These are phyloP conservation scores for Epizoanthus illoricatus DNA, from an alignment of 92 coral and sea anemone genomes.

Conservation along the genomic window DNA sequence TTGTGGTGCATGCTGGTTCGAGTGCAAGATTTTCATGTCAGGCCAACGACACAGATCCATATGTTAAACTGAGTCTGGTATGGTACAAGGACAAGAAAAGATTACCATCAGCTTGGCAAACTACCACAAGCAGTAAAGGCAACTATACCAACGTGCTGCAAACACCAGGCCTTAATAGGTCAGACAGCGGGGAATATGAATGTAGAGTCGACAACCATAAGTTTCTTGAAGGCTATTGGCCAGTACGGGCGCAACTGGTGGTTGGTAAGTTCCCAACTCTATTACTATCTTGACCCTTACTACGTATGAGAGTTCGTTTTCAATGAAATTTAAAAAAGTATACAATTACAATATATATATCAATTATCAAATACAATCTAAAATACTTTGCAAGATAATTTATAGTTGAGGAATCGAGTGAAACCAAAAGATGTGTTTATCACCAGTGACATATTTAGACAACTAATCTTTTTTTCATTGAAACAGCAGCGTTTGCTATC, in stretches of 20 bases:
- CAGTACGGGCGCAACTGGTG: slow-evolving; percentile 50
- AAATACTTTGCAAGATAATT: too few relatives aligned
- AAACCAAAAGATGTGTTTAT: too few relatives aligned
- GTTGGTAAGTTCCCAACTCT: slow-evolving; percentile 40
- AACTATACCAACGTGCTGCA: slow-evolving; percentile 50
- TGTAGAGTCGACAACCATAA: slow-evolving; percentile 61
- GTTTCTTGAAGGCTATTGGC: slow-evolving; percentile 54
- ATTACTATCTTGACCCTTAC: too few relatives aligned
- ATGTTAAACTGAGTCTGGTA: slow-evolving; percentile 25
- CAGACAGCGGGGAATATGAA: slow-evolving; percentile 70
- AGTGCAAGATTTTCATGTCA: slow-evolving; percentile 51
- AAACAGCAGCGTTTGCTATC: too few relatives aligned
- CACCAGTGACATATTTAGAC: too few relatives aligned
- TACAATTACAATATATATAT: too few relatives aligned
- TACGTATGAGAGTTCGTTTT: too few relatives aligned
- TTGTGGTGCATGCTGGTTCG: slow-evolving; percentile 40
- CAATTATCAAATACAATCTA: too few relatives aligned
- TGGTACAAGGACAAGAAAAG: slow-evolving; percentile 67
- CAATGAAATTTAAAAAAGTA: too few relatives aligned
- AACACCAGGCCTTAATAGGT: slow-evolving; percentile 39
- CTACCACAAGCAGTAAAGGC: slow-evolving; percentile 21
- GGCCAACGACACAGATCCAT: slow-evolving; percentile 9
- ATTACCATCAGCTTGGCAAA: slow-evolving; percentile 39
- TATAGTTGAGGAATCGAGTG: too few relatives aligned
- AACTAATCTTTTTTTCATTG: too few relatives aligned